Evolutionary conservation across 2,113 vertebrate species (phyloP), one percentile per base, ranked within the genome.

Genomic region (Podilymbus podiceps): DNA sequence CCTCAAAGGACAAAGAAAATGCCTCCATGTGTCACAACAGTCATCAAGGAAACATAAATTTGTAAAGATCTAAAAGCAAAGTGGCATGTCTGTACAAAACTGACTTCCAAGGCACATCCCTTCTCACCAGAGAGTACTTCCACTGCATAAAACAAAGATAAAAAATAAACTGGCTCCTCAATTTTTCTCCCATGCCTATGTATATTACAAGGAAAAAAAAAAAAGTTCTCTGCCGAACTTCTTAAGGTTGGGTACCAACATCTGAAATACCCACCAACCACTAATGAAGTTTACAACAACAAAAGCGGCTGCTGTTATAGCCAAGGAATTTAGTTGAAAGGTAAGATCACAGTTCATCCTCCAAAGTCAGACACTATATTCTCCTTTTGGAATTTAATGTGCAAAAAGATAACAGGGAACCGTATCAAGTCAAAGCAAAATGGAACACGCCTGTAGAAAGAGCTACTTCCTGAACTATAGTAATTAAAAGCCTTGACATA

Each of bases 401-500:
- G 13, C 33, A 69, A 58, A 72, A 93, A 81, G 25, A 25, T 15
- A 85, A 93, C n/a, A n/a, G 50, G 33, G 33, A 81, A 76, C 49
- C 33, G 17, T 42, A 46, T 58, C 40, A 79, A 85, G 35, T n/a
- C 63, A 88, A 84, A 78, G 44, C 11, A 92, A 85, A 92, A 78
- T 83, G 66, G 80, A 79, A 89, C 92, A 90, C 58, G 25, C 12
- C 33, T 6, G 38, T 68, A 31, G 92, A 95, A 95, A 87, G 60
- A 93, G 33, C 73, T 73, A 17, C 53, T 73, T 95, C 94, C 74
- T 73, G 42, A 95, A 77, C 63, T 66, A 23, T 24, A 73, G 81
- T 76, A 97, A 96, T 95, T 94, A 97, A 95, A 95, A 92, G 38
- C 87, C 89, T 79, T 87, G 80, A 88, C 94, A 93, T 83, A 89